phyloP scores from a whole-genome alignment of 1,140 invertebrate genomes.

The Marisa cornuarietis region DNA sequence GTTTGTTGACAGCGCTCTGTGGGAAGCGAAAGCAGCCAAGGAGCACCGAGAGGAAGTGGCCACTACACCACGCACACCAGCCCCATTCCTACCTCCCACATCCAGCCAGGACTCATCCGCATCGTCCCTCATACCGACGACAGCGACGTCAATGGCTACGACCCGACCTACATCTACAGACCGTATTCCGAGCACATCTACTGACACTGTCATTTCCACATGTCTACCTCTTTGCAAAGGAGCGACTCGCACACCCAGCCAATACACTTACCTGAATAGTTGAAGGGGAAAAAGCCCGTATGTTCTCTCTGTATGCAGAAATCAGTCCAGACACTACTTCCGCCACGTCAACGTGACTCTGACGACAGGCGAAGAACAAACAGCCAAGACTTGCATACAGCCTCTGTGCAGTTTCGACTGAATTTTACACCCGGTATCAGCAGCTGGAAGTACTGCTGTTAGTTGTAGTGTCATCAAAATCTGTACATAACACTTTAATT shows the following conservation, averaged over 20 bases:
- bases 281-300: too few relatives aligned
- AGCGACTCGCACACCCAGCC: not conserved
- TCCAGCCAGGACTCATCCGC: too few relatives aligned
- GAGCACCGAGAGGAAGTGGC: not conserved
- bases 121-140: not conserved
- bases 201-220: not conserved
- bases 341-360: too few relatives aligned
- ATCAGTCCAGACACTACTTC: too few relatives aligned
- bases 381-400: too few relatives aligned
- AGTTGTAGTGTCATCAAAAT: too few relatives aligned
- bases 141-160: not conserved
- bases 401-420: too few relatives aligned
- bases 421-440: too few relatives aligned
- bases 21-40: not conserved
- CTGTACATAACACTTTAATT: too few relatives aligned
- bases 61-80: slow-evolving; percentile 4
- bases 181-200: slow-evolving; percentile 15
- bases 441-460: too few relatives aligned
- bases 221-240: not conserved
- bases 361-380: too few relatives aligned
- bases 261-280: not conserved
- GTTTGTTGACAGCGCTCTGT: not conserved
- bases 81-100: not conserved
- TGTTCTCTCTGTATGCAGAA: too few relatives aligned
- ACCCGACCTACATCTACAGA: slow-evolving; percentile 21